Evolutionary conservation across 2,113 vertebrate species (phyloP), one percentile per base, ranked within the genome.

Genomic region (Speoplatyrhinus poulsoni): DNA sequence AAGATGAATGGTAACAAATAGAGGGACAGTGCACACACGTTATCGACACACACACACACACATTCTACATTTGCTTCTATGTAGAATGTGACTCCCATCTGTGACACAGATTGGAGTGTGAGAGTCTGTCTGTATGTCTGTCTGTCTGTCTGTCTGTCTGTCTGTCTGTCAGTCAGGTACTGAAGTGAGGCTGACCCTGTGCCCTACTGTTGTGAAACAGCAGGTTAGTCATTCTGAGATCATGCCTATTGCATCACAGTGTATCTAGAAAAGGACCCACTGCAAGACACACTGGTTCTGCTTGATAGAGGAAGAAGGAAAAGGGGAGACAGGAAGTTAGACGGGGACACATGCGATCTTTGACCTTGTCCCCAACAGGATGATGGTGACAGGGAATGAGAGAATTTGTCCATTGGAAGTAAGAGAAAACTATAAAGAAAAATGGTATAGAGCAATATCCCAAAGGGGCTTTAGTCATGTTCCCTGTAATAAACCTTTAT

Each of bases 301-400:
- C 77, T 79, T 73, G 68, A 85, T 85, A 85, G 75, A 87, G 79
- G 73, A 85, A 79, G 72, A 77, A 84, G 86, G 83, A 88, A 88
- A 83, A 70, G 80, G 63, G 58, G 64, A 57, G 83, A 82, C 84
- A 91, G 91, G 92, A 93, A 88, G 77, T 77, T 15, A 84, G 75
- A 15, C 73, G 87, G 80, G 73, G 84, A 86, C 90, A 92, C 89
- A 86, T 90, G 88, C 85, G 87, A 91, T 81, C 89, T 90, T 79
- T 91, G 89, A 87, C 90, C 87, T 88, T 68, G 57, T 85, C 75
- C 82, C 65, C 59, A 64, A 88, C 90, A 91, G 90, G 88, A 93
- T 86, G 80, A 88, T 75, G 48, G 67, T 82, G 72, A 72, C 74
- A 84, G 80, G 83, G 85, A 80, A 64, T 59, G 69, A 69, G 69